Base-by-base conservation (phyloP, 2,113 vertebrate genomes). In the Misgurnus mizolepis region DNA sequence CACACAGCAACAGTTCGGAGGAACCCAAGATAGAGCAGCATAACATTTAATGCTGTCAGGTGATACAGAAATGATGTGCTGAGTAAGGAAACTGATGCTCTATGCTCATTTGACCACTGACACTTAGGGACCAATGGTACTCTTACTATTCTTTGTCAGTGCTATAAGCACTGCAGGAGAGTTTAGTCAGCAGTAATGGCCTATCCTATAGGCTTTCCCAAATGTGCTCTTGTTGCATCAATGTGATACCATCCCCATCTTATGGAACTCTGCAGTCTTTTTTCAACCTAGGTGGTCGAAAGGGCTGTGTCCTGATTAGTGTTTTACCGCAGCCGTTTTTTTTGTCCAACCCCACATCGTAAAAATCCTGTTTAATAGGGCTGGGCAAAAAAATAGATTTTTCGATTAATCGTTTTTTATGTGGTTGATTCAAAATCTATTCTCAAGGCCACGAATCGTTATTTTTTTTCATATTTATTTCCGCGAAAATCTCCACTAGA, bases 81-180 rank as follows among this genome's bases (percentile, higher is more conserved):
- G 60, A 79, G 60, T 76, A 82, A 75, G 65, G 43, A 76, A 39
- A 64, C 22, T 43, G n/a, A 73, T 64, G 62, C 79, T 45, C 7
- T 78, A 2, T 71, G 47, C 60, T 62, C 45, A 47, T 47, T 7
- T 73, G 61, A n/a, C 18, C 55, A 27, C 15, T 55, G 72, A 14
- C 40, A 45, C 61, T 47, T 12, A 65, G 45, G 45, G 5, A 45
- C 8, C 4, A 27, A 66, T n/a, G 53, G 7, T 40, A 53, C 22
- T 3, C 60, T 41, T 76, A 39, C 41, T n/a, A 27, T 60, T 47
- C 18, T 75, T 62, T 75, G 72, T 17, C 53, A 15, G 39, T 60
- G 70, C 41, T 39, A 45, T 53, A 9, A 65, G 47, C 4, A 3
- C n/a, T 65, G 61, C 72, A 65, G 74, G 11, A 40, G 5, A 53